Evolutionary conservation across 1,140 invertebrate species (phyloP), one percentile per base, ranked within the genome.

Genomic region (Bombus affinis): DNA sequence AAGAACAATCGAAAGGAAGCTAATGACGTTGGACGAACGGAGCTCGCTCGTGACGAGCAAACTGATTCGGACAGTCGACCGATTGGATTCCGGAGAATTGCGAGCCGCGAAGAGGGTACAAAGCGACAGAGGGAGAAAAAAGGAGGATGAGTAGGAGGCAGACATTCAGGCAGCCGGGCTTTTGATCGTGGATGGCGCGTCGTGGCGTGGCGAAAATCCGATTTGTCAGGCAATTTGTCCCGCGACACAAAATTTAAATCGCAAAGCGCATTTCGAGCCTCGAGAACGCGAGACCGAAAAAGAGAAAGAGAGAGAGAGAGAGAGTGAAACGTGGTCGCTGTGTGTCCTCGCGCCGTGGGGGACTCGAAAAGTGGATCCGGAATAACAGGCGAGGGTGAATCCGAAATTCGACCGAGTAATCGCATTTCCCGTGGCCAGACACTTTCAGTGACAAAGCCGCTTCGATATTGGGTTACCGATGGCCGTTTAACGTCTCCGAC

Each of bases 241-340:
- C 89, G 93, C 92, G 94, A 95, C 94, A 95, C 94, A 94, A 94
- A 95, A 95, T 95, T 94, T 94, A 94, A 95, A 94, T 94, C 92
- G 93, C 93, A 95, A 94, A 95, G 93, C 92, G 89, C 85, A 91
- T 92, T 91, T 84, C 81, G 81, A 44, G 76, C 53, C 88, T 75
- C 37, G 47, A 73, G 75, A 81, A 68, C 62, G 78, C 35, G 42
- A 76, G 70, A 15, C 32, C n/a, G 39, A 44, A 32, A 18, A 37
- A 66, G 57, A 66, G 57, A 32, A 66, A 35, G 65, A 18, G 15
- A 22, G 15, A 35, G 32, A 35, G 22, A 70, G 3, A 72, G 65
- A 76, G 74, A 79, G 82, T 85, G 6, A 42, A 25, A 72, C 8
- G 1, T 2, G 37, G 28, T 73, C 39, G 71, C 13, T 32, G 59